phyloP scores from a whole-genome alignment of 2,113 vertebrate genomes.

The Brachyistius frenatus region DNA sequence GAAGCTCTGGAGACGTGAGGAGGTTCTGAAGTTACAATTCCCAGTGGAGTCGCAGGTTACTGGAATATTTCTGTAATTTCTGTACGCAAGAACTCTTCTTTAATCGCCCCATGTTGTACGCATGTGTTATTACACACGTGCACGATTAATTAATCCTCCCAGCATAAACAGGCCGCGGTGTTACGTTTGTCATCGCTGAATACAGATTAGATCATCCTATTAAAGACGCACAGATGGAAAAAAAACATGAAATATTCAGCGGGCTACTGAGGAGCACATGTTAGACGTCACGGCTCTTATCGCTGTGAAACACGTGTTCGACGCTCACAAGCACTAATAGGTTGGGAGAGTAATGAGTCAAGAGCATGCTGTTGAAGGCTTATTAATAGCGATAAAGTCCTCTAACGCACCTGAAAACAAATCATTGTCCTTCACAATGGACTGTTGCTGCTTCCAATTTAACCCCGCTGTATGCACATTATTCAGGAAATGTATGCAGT shows the following conservation, averaged over 20 bases:
- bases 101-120: neutral
- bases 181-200: neutral
- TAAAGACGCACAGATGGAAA: neutral
- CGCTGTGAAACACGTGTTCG: constrained; percentile 15
- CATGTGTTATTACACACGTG: neutral
- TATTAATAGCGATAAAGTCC: constrained; percentile 9
- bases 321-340: constrained; percentile 20
- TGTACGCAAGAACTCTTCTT: neutral
- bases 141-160: neutral
- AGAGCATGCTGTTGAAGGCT: neutral
- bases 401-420: constrained; percentile 4
- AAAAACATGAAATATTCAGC: neutral
- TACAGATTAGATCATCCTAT: constrained; percentile 4
- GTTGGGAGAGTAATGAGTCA: neutral
- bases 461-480: neutral
- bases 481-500: neutral
- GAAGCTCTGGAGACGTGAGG: no score
- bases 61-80: neutral
- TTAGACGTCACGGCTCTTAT: constrained; percentile 7
- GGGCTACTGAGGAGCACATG: neutral
- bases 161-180: neutral
- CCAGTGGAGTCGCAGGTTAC: neutral
- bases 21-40: neutral
- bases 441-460: neutral
- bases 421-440: neutral